Conservation (phyloP, 2,113 vertebrate species). For the Halichoerus grypus region DNA sequence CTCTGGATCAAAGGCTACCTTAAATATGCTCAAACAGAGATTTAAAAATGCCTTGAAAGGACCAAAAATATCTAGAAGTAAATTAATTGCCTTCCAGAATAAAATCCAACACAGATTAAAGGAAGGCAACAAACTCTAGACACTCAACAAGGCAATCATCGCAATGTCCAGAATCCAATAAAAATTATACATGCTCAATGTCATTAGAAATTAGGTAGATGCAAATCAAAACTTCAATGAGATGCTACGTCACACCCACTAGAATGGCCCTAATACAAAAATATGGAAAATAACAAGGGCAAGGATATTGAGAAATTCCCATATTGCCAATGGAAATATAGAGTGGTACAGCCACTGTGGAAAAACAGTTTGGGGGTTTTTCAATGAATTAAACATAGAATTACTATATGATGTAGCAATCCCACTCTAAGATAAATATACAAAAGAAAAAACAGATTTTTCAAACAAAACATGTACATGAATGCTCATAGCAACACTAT, state of each 20-base stretch:
- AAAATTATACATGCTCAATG: background rate
- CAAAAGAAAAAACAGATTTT: background rate
- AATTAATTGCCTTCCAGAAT: background rate
- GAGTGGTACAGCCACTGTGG: background rate
- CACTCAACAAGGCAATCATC: background rate
- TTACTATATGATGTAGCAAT: background rate
- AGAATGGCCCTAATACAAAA: background rate
- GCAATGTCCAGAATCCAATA: background rate
- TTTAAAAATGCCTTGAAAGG: background rate
- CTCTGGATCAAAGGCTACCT: background rate
- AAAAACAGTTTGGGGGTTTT: background rate
- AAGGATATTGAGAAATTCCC: background rate
- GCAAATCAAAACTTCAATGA: background rate
- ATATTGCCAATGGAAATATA: background rate
- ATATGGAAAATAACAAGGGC: background rate
- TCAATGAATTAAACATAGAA: background rate
- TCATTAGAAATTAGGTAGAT: background rate
- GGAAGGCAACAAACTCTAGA: background rate
- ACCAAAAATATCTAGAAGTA: background rate
- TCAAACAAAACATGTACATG: background rate
- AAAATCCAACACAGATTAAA: background rate
- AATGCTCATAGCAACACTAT: background rate
- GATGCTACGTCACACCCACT: background rate
- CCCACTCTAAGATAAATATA: background rate
- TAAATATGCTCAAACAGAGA: background rate